A percentile compares a stretch with the other conserved stretches of the same genome.
These are phyloP conservation scores for Pterophyllum scalare DNA, from an alignment of 2,113 vertebrate genomes.

Conservation along the genomic window DNA sequence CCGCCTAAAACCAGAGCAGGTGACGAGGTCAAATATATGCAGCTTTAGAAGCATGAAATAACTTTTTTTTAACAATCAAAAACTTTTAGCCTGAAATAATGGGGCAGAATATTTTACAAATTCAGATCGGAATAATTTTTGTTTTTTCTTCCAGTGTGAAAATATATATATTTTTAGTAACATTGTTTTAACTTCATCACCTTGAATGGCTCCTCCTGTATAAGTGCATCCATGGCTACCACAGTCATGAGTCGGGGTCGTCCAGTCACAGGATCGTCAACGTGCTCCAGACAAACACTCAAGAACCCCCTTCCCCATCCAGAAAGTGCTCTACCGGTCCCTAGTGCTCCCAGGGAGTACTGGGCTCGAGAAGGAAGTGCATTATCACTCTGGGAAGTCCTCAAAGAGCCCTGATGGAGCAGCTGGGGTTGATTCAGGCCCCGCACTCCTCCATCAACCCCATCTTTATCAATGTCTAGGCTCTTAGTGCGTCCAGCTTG, in stretches of 20 bases:
- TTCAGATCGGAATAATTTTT: background rate
- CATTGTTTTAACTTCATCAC: slow-evolving; percentile 47
- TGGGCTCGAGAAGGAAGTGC: slow-evolving; percentile 75
- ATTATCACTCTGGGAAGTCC: slow-evolving; percentile 84
- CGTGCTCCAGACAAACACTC: slow-evolving; percentile 81
- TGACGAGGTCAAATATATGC: background rate
- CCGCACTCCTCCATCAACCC: slow-evolving; percentile 59
- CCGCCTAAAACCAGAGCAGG: slow-evolving; percentile 66
- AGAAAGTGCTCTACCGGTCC: slow-evolving; percentile 73
- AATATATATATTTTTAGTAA: background rate
- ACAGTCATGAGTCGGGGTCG: slow-evolving; percentile 83
- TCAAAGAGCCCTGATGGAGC: slow-evolving; percentile 75
- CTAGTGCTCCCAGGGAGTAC: slow-evolving; percentile 48
- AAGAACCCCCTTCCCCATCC: slow-evolving; percentile 89
- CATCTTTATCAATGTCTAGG: slow-evolving; percentile 82
- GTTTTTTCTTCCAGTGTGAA: no score
- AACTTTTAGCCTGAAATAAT: background rate
- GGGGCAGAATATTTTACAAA: background rate
- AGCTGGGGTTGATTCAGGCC: slow-evolving; percentile 71
- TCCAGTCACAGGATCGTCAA: slow-evolving; percentile 84
- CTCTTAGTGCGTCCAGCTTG: slow-evolving; percentile 84
- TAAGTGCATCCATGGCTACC: slow-evolving; percentile 85
- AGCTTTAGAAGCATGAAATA: background rate
- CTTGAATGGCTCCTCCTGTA: slow-evolving; percentile 84
- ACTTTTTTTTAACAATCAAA: background rate